Evolutionary conservation across 2,797 vertebrate species (phyloP).

Genomic region (Lepus townsendii): DNA sequence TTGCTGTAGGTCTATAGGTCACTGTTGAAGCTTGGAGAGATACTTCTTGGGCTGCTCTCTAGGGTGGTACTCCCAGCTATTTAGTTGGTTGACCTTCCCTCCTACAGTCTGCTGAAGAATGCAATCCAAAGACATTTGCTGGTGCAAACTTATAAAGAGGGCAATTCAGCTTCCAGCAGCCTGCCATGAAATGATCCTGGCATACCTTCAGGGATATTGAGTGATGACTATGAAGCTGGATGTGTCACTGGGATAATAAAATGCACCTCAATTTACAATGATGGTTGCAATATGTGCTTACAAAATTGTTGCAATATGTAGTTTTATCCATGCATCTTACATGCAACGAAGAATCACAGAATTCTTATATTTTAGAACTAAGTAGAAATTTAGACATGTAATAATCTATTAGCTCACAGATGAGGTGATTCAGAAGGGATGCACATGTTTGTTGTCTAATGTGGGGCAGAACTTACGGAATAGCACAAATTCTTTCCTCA

Average conservation of each 20-base stretch:
- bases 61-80: background rate
- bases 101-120: background rate
- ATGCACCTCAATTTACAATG: background rate
- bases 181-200: background rate
- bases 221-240: background rate
- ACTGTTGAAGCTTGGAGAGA: background rate
- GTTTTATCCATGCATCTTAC: background rate
- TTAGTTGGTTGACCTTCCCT: background rate
- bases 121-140: background rate
- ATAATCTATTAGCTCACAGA: constrained; percentile 5
- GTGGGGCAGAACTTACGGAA: background rate
- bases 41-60: background rate
- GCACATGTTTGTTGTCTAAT: background rate
- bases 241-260: background rate
- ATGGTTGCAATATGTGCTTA: background rate
- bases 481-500: background rate
- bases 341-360: background rate
- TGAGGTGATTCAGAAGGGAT: background rate
- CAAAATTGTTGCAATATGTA: background rate
- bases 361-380: constrained; percentile 32
- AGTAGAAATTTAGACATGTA: constrained; percentile 31
- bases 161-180: background rate
- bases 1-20: background rate
- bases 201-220: background rate
- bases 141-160: background rate